Base-by-base conservation (phyloP, 2,888 invertebrate species). In the Cyaniris semiargus region DNA sequence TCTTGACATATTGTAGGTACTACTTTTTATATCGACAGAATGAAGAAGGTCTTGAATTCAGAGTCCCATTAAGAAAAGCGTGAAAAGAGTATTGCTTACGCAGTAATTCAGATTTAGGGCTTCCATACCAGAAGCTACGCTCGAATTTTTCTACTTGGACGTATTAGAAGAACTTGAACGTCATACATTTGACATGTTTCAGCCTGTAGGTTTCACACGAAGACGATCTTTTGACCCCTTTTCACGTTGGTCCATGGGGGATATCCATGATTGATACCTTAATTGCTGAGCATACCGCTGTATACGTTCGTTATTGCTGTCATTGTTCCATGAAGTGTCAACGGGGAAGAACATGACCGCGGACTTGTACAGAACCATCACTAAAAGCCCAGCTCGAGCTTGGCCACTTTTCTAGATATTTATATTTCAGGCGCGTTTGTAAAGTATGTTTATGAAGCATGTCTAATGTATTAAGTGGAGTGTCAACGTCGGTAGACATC, bases 401-500 rank as follows among this genome's bases (percentile, higher is more conserved):
- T 38, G 2, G 38, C 10, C 38, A 71, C 8, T 38, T 71, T n/a
- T 4, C 18, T 6, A n/a, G 18, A 23, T 23, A 48, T 44, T 23
- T 74, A 48, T 74, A 74, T 48, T 38, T 15, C n/a, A 23, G 74
- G 74, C 48, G 48, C 74, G 74, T 74, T 23, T 15, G 15, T 74
- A 74, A 74, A 74, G 48, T 44, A 15, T 74, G 48, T 74, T 74
- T 74, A 74, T 74, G 74, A 74, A 53, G 74, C 74, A 74, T 74
- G 18, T 74, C 74, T 74, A 74, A 74, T 74, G 27, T 74, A 53
- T 76, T 77, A 77, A 80, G 80, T 77, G 60, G 38, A 76, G 75
- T 79, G 80, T 80, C 80, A 78, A 74, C 77, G 70, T 66, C 76
- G 38, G 23, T 77, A 18, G 71, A 38, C 23, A n/a, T 77, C 71